phyloP scores from a whole-genome alignment of 2,888 invertebrate species.

The Elegia similella region DNA sequence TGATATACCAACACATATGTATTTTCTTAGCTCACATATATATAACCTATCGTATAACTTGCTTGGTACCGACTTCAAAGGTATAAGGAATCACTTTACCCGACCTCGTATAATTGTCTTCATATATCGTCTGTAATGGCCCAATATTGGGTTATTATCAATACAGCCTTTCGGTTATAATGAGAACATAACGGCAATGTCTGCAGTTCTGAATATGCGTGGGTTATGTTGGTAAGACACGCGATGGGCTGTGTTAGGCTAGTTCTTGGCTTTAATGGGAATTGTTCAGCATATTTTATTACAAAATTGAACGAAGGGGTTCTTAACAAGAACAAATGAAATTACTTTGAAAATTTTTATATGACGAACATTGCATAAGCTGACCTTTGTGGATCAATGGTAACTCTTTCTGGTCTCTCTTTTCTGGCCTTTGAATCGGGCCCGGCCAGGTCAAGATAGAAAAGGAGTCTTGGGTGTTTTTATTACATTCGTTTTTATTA shows the following conservation, averaged over 20 bases:
- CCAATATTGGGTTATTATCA: conserved; percentile 6
- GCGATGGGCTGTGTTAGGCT: not conserved
- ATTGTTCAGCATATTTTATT: not conserved
- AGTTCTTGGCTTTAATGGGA: conserved; percentile 4
- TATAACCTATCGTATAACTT: too few relatives aligned
- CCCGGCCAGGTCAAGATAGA: too few relatives aligned
- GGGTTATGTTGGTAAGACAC: conserved; percentile 8
- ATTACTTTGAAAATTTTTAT: not conserved
- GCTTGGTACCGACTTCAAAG: too few relatives aligned
- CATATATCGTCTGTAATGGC: not conserved
- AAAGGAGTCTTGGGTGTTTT: too few relatives aligned
- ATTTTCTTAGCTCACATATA: too few relatives aligned
- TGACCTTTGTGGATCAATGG: too few relatives aligned
- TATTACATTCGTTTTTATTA: too few relatives aligned
- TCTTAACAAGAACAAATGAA: too few relatives aligned
- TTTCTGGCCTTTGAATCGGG: too few relatives aligned
- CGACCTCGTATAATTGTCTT: not conserved
- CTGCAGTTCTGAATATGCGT: not conserved
- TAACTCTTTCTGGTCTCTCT: too few relatives aligned
- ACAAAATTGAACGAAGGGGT: not conserved
- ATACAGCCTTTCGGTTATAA: not conserved
- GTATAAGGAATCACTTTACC: not conserved
- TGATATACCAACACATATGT: too few relatives aligned
- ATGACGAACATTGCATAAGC: too few relatives aligned
- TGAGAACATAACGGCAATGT: not conserved